Conservation (phyloP, 1,140 invertebrate genomes). For the Octopus bimaculoides region DNA sequence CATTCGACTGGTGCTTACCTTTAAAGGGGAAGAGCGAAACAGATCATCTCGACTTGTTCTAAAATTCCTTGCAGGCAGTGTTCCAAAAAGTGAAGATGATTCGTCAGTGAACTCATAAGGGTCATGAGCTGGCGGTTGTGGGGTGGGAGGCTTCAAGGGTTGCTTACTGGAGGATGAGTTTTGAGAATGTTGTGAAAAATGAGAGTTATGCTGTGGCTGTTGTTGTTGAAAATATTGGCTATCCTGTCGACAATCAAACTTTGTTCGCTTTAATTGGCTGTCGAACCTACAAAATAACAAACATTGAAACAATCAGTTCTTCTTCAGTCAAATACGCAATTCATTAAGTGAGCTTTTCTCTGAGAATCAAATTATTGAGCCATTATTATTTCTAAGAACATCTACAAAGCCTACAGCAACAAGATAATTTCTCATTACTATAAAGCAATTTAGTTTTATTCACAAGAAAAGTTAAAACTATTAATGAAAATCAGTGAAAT, state of each 20-base stretch:
- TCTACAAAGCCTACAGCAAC: too few relatives aligned
- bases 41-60: constrained; percentile 46
- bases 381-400: not conserved
- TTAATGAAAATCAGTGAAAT: not conserved
- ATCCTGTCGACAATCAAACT: constrained; percentile 15
- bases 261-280: constrained; percentile 32
- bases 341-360: too few relatives aligned
- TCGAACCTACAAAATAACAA: constrained; percentile 31
- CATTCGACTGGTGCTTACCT: constrained; percentile 20
- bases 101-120: constrained; percentile 55
- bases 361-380: too few relatives aligned
- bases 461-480: not conserved
- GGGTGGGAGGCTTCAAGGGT: constrained; percentile 26
- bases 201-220: constrained; percentile 1
- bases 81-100: constrained; percentile 46
- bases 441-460: not conserved
- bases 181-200: not conserved
- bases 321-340: too few relatives aligned
- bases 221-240: not conserved
- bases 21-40: constrained; percentile 36
- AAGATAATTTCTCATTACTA: too few relatives aligned
- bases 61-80: constrained; percentile 36
- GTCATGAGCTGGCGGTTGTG: constrained; percentile 42
- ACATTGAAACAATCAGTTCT: not conserved
- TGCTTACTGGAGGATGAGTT: not conserved